Conservation (phyloP, 2,888 invertebrate species). For the Caenorhabditis virilis region DNA sequence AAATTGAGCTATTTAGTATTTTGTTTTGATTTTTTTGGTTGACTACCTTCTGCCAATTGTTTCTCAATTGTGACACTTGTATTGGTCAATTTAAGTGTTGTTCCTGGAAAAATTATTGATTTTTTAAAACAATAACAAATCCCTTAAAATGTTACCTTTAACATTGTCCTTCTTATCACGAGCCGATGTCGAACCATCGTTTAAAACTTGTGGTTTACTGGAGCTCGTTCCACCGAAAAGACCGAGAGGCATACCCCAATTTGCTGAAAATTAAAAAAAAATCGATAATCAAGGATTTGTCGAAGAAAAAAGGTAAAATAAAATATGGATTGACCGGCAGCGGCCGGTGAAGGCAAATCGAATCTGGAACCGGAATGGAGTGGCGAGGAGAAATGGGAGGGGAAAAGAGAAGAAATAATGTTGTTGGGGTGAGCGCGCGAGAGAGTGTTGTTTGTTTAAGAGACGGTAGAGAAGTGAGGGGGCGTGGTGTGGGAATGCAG, state of each 20-base stretch:
- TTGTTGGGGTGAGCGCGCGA: too few species aligned
- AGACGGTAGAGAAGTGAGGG: too few species aligned
- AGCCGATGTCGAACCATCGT: slow-evolving; percentile 24
- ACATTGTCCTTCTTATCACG: slow-evolving; percentile 41
- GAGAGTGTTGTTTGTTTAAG: too few species aligned
- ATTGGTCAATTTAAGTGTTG: slow-evolving; percentile 37
- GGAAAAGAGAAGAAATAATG: too few species aligned
- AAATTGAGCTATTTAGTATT: not conserved
- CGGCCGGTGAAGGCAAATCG: too few species aligned
- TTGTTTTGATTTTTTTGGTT: not conserved
- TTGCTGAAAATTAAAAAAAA: too few species aligned
- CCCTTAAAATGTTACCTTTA: slow-evolving; percentile 58
- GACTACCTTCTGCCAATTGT: slow-evolving; percentile 66
- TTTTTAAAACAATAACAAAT: slow-evolving; percentile 11
- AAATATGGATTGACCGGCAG: too few species aligned
- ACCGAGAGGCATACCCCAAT: slow-evolving; percentile 55
- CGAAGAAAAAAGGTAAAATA: too few species aligned
- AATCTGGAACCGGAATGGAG: too few species aligned
- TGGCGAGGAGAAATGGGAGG: too few species aligned
- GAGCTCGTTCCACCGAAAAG: slow-evolving; percentile 52
- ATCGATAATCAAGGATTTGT: too few species aligned
- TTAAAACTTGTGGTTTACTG: slow-evolving; percentile 42
- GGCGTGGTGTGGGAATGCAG: too few species aligned
- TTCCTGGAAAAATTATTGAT: slow-evolving; percentile 16
- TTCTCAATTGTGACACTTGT: slow-evolving; percentile 60